Evolutionary conservation across 2,113 vertebrate genomes (phyloP).

Genomic region (Platichthys stellatus): DNA sequence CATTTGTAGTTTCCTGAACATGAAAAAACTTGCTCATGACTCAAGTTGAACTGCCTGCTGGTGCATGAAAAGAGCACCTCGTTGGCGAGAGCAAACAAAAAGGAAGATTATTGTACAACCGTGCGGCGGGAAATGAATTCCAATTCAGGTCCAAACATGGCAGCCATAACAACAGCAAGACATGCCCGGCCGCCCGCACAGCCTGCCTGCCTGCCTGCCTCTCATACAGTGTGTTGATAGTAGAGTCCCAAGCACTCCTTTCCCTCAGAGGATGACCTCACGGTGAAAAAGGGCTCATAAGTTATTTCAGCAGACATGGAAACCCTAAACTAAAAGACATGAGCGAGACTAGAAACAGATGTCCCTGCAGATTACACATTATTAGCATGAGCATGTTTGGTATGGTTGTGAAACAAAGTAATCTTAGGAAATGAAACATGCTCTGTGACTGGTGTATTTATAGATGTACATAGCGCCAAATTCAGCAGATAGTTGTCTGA

Average conservation of each 20-base stretch:
- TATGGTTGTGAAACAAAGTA: constrained; percentile 64
- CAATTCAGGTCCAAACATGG: constrained; percentile 73
- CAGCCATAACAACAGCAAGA: constrained; percentile 57
- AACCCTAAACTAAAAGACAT: constrained; percentile 43
- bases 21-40: constrained; percentile 44
- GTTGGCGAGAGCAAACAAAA: constrained; percentile 57
- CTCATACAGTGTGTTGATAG: constrained; percentile 47
- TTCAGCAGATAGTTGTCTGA: constrained; percentile 67
- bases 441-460: constrained; percentile 58
- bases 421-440: constrained; percentile 69
- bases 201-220: constrained; percentile 6
- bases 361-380: constrained; percentile 60
- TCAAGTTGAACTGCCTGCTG: constrained; percentile 25
- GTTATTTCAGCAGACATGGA: constrained; percentile 59
- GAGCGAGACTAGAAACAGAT: constrained; percentile 43
- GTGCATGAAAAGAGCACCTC: constrained; percentile 37
- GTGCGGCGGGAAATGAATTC: constrained; percentile 54
- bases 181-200: constrained; percentile 38
- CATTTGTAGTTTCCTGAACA: constrained; percentile 35
- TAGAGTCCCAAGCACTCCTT: constrained; percentile 47
- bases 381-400: constrained; percentile 67
- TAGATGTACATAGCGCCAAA: constrained; percentile 61
- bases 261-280: constrained; percentile 51
- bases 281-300: constrained; percentile 44
- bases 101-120: constrained; percentile 53